phyloP scores from a whole-genome alignment of 2,888 invertebrate species.

The Mimas tiliae region DNA sequence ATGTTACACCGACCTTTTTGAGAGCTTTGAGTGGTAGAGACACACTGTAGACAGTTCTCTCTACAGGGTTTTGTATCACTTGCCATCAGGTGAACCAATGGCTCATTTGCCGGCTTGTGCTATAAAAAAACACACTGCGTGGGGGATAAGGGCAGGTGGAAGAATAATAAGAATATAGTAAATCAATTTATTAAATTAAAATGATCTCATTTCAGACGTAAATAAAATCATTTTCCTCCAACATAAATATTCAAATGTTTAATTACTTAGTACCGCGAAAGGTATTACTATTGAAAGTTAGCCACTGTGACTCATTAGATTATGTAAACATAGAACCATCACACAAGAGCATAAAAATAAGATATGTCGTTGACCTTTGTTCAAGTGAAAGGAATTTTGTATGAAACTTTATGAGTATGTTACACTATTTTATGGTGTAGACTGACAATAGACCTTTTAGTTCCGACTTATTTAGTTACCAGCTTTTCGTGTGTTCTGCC shows the following conservation, averaged over 20 bases:
- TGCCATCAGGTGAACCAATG: no score
- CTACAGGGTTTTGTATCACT: no score
- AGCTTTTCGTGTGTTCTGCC: not conserved
- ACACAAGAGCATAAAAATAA: slow-evolving; percentile 17
- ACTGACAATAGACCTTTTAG: not conserved
- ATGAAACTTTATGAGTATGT: slow-evolving; percentile 6
- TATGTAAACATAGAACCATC: slow-evolving; percentile 13
- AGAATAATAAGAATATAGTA: no score
- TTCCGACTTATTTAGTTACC: not conserved
- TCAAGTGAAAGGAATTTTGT: slow-evolving; percentile 13
- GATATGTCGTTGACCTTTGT: slow-evolving; percentile 9
- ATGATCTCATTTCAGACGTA: no score
- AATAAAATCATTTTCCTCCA: not conserved
- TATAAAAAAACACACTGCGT: no score
- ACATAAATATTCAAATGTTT: not conserved
- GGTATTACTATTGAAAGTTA: slow-evolving; percentile 3
- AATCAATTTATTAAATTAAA: no score
- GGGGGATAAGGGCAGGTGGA: no score
- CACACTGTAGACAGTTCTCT: no score
- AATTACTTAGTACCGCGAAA: not conserved
- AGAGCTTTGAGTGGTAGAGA: no score
- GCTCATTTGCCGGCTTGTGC: no score
- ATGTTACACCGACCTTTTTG: no score
- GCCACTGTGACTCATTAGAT: slow-evolving; percentile 19
- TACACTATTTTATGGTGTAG: slow-evolving; percentile 9